These are phyloP conservation scores for Vanessa atalanta DNA, from an alignment of 1,140 invertebrate species.

Conservation along the genomic window DNA sequence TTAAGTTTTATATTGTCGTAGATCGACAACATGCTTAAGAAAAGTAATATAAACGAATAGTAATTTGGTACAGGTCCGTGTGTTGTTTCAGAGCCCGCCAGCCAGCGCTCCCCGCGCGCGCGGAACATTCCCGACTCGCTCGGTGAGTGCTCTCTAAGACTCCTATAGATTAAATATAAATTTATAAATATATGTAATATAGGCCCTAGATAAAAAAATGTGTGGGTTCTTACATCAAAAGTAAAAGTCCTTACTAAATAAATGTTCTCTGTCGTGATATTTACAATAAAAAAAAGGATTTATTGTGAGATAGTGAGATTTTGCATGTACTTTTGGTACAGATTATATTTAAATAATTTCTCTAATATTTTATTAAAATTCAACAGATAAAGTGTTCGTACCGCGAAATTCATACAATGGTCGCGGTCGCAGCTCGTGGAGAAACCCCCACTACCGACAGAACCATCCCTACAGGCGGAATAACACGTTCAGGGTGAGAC, in stretches of 20 bases:
- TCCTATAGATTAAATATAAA: background rate
- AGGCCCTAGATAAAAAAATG: too few species aligned
- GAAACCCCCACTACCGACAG: conserved; percentile 47
- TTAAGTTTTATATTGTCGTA: too few species aligned
- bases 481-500: conserved; percentile 51
- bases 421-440: conserved; percentile 54
- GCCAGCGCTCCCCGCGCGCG: conserved; percentile 51
- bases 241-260: too few species aligned
- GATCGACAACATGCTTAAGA: too few species aligned
- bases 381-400: conserved; percentile 65
- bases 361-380: background rate
- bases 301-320: too few species aligned
- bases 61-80: background rate
- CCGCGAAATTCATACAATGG: conserved; percentile 46
- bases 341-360: too few species aligned
- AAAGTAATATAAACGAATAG: background rate
- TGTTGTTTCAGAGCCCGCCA: background rate
- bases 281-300: too few species aligned
- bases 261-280: too few species aligned
- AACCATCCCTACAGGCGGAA: conserved; percentile 56
- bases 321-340: too few species aligned
- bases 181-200: too few species aligned
- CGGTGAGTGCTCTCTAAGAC: conserved; percentile 48
- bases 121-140: conserved; percentile 71
- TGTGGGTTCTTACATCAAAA: too few species aligned